Evolutionary conservation across 1,140 invertebrate species (phyloP).

Genomic region (Meteorus sp.): DNA sequence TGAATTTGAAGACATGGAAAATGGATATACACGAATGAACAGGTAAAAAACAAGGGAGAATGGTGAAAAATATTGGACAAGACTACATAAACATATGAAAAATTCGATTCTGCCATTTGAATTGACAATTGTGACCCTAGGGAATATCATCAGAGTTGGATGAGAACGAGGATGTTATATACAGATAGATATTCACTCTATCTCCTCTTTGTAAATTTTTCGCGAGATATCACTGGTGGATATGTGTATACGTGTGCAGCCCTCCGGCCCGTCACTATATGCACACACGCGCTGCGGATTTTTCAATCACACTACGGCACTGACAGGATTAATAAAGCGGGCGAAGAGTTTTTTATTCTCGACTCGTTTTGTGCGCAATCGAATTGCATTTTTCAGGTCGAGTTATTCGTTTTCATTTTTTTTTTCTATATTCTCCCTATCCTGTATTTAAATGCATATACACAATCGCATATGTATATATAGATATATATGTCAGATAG

Average conservation of each 20-base stretch:
- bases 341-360: conserved; percentile 45
- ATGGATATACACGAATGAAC: background rate
- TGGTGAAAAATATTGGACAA: no score
- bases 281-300: conserved; percentile 41
- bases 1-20: background rate
- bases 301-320: conserved; percentile 46
- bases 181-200: background rate
- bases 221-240: no score
- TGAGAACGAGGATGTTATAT: no score
- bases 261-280: background rate
- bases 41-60: no score
- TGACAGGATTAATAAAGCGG: conserved; percentile 51
- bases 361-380: conserved; percentile 52
- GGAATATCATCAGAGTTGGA: no score
- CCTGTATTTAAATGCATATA: conserved; percentile 29
- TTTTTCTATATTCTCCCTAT: conserved; percentile 31
- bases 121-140: no score
- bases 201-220: no score
- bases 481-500: conserved; percentile 5
- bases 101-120: no score
- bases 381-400: conserved; percentile 51
- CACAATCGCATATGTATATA: background rate
- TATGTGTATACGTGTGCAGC: background rate
- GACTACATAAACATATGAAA: no score
- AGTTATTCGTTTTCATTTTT: conserved; percentile 29